Evolutionary conservation across 2,113 vertebrate species (phyloP).

Genomic region (Chunga burmeisteri): DNA sequence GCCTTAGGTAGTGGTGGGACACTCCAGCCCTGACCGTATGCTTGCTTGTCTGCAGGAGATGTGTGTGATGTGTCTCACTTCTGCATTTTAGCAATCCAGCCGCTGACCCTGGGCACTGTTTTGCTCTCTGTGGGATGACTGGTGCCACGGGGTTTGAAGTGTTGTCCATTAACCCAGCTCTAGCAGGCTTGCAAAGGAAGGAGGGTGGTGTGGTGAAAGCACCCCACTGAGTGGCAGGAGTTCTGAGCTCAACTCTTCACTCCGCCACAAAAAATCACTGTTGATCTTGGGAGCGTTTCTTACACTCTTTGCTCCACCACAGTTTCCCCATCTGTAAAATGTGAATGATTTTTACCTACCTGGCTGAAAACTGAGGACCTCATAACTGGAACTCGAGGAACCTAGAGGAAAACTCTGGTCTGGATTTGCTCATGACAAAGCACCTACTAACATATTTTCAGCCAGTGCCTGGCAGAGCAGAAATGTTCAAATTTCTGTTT

Average conservation of each 20-base stretch:
- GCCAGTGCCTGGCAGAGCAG: neutral
- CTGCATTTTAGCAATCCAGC: neutral
- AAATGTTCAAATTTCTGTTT: constrained; percentile 31
- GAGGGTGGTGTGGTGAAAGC: neutral
- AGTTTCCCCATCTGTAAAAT: constrained; percentile 12
- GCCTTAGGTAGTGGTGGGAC: neutral
- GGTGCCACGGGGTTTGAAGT: constrained; percentile 9
- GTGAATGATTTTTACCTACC: constrained; percentile 42
- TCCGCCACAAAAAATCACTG: neutral
- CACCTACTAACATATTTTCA: constrained; percentile 20
- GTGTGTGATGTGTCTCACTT: neutral
- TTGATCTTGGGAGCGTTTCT: neutral
- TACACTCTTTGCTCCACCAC: constrained; percentile 10
- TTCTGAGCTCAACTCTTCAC: constrained; percentile 8
- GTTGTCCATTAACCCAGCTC: neutral
- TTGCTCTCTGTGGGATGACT: constrained; percentile 9
- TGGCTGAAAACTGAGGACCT: constrained; percentile 44
- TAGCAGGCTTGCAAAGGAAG: neutral
- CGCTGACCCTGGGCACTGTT: neutral
- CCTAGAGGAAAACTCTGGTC: neutral
- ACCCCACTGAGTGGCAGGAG: constrained; percentile 9
- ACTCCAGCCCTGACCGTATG: neutral
- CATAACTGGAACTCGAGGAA: constrained; percentile 34
- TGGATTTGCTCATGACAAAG: constrained; percentile 41
- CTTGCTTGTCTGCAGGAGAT: neutral